phyloP scores from a whole-genome alignment of 2,113 vertebrate genomes.

The Arvicanthis niloticus region DNA sequence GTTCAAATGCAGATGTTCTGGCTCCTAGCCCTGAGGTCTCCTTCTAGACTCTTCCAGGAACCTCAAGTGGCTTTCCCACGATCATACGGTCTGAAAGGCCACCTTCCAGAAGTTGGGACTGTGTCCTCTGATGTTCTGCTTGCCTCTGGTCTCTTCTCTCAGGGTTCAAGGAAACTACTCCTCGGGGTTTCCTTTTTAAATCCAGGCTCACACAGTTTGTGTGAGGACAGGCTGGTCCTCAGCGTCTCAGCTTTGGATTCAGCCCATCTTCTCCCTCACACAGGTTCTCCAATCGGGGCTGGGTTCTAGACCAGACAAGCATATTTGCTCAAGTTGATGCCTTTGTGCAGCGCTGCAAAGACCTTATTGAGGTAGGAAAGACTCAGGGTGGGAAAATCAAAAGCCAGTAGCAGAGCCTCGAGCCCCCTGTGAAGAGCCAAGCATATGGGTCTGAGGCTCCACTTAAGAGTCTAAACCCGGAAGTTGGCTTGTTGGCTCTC shows the following conservation, averaged over 20 bases:
- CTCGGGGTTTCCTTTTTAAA: not conserved
- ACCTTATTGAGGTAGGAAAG: slow-evolving; percentile 90
- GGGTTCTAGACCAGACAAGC: slow-evolving; percentile 89
- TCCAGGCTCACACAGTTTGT: not conserved
- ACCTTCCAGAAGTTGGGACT: not conserved
- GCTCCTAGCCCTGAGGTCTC: not conserved
- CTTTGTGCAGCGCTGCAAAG: slow-evolving; percentile 91
- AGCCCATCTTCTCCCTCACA: not conserved
- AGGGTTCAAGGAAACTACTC: not conserved
- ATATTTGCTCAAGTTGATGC: slow-evolving; percentile 92
- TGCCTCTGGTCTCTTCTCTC: not conserved
- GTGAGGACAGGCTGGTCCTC: not conserved
- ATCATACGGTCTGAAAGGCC: not conserved
- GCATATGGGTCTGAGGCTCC: not conserved
- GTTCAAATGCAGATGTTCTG: not conserved
- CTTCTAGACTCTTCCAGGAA: not conserved
- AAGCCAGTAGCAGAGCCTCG: not conserved
- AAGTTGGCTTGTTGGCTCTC: not conserved
- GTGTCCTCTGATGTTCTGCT: not conserved
- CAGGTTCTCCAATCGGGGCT: slow-evolving; percentile 88
- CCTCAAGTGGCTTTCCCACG: not conserved
- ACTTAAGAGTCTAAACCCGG: not conserved
- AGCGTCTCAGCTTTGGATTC: fast-evolving
- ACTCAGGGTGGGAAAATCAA: not conserved
- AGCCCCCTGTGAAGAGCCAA: not conserved